Base-by-base conservation (phyloP, 53 echinoderm and acorn worm genomes). In the Paracentrotus lividus region DNA sequence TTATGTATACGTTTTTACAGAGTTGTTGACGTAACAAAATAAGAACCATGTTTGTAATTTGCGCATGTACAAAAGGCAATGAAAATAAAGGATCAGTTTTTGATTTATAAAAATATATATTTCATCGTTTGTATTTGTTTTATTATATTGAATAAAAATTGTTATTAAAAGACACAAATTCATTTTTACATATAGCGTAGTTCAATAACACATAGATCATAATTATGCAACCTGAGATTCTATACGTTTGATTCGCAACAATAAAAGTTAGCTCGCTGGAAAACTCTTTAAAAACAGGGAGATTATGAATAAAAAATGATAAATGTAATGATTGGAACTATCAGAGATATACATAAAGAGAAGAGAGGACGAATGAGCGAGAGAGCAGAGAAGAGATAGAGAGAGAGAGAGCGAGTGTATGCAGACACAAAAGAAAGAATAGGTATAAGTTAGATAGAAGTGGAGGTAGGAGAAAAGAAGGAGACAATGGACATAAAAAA, bases 61-160 rank as follows among this genome's bases (percentile, higher is more conserved):
- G 92, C 92, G 92, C 92, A 92, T 92, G 92, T 92, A 92, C 42
- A 92, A 92, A 92, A 78, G 33, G 92, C 77, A 92, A 78, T 40
- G 81, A 78, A 92, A 92, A 92, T 92, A 92, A 92, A 92, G n/a
- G 81, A 92, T 77, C 92, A 34, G 92, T 92, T 92, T 88, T 92
- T 78, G 92, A 92, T 92, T 92, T 92, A 92, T 92, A 76, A 91
- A 24, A 23, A 52, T 18, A 23, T 36, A 44, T 24, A 3, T 47
- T 43, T 47, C 33, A n/a, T 78, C 36, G 24, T 44, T 44, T 47
- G 13, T 78, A n/a, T n/a, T n/a, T n/a, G n/a, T n/a, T n/a, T n/a
- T n/a, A n/a, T n/a, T n/a, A n/a, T n/a, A n/a, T n/a, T n/a, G n/a
- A n/a, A n/a, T n/a, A n/a, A n/a, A n/a, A n/a, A n/a, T n/a, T n/a